Percentiles rank a stretch among this genome's conserved stretches.
Evolutionary conservation across 1,140 invertebrate species (phyloP).

Genomic region (Armadillidium nasatum): DNA sequence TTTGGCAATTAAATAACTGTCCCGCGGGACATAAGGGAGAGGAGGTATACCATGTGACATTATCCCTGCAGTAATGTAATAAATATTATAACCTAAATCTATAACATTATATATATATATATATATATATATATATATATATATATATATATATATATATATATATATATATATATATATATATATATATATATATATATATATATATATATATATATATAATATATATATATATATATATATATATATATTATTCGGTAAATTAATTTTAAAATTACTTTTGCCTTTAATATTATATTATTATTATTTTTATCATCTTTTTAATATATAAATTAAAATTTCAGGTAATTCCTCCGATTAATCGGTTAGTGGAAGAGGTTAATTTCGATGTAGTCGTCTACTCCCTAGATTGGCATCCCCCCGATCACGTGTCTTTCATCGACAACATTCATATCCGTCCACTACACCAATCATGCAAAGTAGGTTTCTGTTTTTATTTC

Average conservation of each 20-base stretch:
- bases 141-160: conserved; percentile 6
- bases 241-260: neutral
- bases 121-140: conserved; percentile 6
- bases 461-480: conserved; percentile 61
- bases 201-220: conserved; percentile 6
- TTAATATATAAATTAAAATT: conserved; percentile 37
- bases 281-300: too few species aligned
- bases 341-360: conserved; percentile 83
- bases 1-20: conserved; percentile 84
- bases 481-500: conserved; percentile 28
- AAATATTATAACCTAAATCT: neutral
- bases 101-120: neutral
- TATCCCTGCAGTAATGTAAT: neutral
- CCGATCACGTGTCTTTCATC: conserved; percentile 92
- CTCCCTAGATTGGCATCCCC: conserved; percentile 94
- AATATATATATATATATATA: conserved; percentile 2
- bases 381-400: conserved; percentile 91
- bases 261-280: too few species aligned
- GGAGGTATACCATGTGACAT: conserved; percentile 55
- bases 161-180: conserved; percentile 2
- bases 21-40: conserved; percentile 84
- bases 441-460: conserved; percentile 74
- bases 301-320: neutral
- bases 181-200: neutral
- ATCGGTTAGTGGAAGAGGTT: conserved; percentile 75